Conservation (phyloP, 2,797 vertebrate genomes). For the Accipiter fasciatus region DNA sequence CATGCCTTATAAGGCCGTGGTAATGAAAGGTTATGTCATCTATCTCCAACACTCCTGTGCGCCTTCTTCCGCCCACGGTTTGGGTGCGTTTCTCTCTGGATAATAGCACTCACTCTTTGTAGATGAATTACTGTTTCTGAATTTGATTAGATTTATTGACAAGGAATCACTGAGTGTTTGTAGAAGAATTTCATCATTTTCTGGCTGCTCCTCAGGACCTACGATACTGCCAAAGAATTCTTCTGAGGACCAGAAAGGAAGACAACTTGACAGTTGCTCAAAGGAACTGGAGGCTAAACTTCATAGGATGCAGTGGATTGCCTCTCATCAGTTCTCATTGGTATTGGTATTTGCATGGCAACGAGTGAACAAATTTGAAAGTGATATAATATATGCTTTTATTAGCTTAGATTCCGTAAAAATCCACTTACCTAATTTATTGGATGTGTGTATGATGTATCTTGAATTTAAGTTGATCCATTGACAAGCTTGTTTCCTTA, state of each 20-base stretch:
- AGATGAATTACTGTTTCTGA: not conserved
- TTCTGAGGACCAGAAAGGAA: not conserved
- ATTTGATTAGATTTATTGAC: not conserved
- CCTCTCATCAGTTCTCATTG: not conserved
- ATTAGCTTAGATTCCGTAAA: not conserved
- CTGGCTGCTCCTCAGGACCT: not conserved
- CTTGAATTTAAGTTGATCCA: not conserved
- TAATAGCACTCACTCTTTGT: not conserved
- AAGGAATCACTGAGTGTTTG: not conserved
- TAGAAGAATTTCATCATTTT: not conserved
- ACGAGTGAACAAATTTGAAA: not conserved
- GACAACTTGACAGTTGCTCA: not conserved
- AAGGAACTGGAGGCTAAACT: not conserved
- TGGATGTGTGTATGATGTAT: not conserved
- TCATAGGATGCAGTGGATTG: not conserved
- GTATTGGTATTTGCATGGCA: not conserved
- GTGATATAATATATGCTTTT: not conserved
- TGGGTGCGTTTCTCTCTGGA: not conserved
- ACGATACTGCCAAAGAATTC: not conserved
- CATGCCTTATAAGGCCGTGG: not conserved
- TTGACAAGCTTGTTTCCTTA: not conserved
- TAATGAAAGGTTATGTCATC: not conserved
- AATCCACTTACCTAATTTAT: not conserved
- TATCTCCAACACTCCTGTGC: accelerated
- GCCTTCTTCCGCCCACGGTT: not conserved